Evolutionary conservation across 92 coral and sea anemone genomes (phyloP).

Genomic region (Siderastrea siderea): DNA sequence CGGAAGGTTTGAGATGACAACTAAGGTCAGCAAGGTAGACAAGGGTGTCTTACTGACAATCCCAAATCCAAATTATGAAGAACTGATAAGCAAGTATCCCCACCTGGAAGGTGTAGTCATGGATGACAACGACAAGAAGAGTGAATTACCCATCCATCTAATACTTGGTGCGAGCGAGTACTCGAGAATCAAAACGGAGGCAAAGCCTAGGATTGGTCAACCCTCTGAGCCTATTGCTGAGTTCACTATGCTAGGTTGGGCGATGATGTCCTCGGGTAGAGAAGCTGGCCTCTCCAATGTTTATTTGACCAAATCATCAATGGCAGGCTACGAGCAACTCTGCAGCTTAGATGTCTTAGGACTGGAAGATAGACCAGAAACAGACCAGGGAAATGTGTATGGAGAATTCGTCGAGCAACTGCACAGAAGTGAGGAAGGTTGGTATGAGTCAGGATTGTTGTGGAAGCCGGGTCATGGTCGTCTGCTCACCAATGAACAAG

Average conservation of each 20-base stretch:
- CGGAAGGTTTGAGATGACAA: constrained; percentile 60
- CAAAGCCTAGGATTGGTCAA: constrained; percentile 53
- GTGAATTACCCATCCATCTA: constrained; percentile 60
- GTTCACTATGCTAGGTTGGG: constrained; percentile 65
- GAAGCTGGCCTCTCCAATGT: constrained; percentile 35
- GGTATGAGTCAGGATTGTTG: constrained; percentile 62
- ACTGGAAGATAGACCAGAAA: constrained; percentile 59
- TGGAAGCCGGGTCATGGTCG: constrained; percentile 51
- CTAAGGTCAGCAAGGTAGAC: constrained; percentile 66
- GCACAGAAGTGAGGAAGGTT: constrained; percentile 50
- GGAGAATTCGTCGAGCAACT: constrained; percentile 69
- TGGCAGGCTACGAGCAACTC: constrained; percentile 63
- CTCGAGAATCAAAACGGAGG: constrained; percentile 69
- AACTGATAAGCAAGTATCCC: constrained; percentile 49
- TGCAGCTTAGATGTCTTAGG: constrained; percentile 70
- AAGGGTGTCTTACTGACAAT: constrained; percentile 58
- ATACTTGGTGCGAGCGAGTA: constrained; percentile 80
- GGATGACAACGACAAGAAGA: constrained; percentile 48
- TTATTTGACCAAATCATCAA: constrained; percentile 47
- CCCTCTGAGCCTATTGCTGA: constrained; percentile 71
- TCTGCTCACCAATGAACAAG: constrained; percentile 42
- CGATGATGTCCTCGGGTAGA: constrained; percentile 68
- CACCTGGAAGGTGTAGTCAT: constrained; percentile 55
- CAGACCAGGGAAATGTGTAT: constrained; percentile 59
- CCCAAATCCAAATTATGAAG: constrained; percentile 59